Base-by-base conservation (phyloP, 2,888 invertebrate species). In the Lasioglossum figueresi region DNA sequence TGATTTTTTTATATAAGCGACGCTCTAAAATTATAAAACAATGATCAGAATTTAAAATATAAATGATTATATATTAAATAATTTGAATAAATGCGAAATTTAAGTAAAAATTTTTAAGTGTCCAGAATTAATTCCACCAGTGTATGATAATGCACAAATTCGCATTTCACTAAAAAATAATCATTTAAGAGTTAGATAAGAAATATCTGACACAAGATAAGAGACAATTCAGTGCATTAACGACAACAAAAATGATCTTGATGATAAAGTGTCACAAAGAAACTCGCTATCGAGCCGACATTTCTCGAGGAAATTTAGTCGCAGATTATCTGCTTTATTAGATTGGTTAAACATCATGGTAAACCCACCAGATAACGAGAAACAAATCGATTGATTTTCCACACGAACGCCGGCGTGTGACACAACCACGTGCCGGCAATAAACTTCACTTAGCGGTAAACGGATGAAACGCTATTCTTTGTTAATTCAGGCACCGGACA, bases 401-500 rank as follows among this genome's bases (percentile, higher is more conserved):
- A 14, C 8, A n/a, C 3, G 43, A 82, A n/a, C 19, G 72, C 31
- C 59, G 45, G 45, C 72, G 83, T 37, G 48, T 4, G n/a, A 52
- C 43, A 77, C 34, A 66, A 81, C 81, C 81, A 76, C 85, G 85
- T 76, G 85, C 81, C 85, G 31, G 78, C 85, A 79, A 83, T 83
- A 83, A 83, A 76, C 56, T 79, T 84, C 81, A 80, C 81, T 84
- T 78, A 84, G 72, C 79, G 82, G 88, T 83, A 80, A 88, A 85
- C 88, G 84, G 81, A 82, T 79, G 87, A 79, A 83, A 83, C 83
- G 75, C 73, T 86, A 88, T 85, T 90, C 84, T 91, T 93, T 91
- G 91, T 93, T 93, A 94, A 94, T 94, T 93, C 94, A 93, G 89
- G 90, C 90, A 92, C 91, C 91, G 91, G 91, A 92, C 92, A 91